Percentiles rank a stretch among this genome's conserved stretches.
These are phyloP conservation scores for Oryzias melastigma DNA, from an alignment of 2,113 vertebrate genomes.

Conservation along the genomic window DNA sequence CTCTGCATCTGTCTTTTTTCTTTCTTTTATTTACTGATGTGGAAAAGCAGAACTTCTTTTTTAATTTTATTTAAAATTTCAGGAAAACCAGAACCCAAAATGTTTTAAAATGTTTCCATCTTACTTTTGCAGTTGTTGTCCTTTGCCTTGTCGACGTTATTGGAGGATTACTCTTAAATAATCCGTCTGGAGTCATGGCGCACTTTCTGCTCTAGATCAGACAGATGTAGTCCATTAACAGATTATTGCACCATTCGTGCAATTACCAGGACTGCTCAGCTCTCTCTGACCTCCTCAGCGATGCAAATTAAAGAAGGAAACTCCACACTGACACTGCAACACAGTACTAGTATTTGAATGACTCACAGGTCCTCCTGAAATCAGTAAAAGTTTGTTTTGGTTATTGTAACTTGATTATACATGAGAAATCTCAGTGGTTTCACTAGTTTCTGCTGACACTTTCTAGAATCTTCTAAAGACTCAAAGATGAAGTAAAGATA, in stretches of 20 bases:
- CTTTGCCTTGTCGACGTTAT: slow-evolving; percentile 26
- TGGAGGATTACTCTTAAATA: slow-evolving; percentile 23
- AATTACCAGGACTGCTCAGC: not conserved
- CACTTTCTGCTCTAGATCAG: slow-evolving; percentile 20
- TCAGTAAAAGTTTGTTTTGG: no score
- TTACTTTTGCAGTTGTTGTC: slow-evolving; percentile 9
- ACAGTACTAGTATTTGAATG: not conserved
- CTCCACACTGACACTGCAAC: not conserved
- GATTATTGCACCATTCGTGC: slow-evolving; percentile 11
- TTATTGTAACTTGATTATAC: no score
- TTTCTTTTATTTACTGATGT: slow-evolving; percentile 47
- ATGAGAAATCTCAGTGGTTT: not conserved
- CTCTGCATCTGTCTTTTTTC: slow-evolving; percentile 9
- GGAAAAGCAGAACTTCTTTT: slow-evolving; percentile 29
- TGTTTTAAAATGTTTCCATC: slow-evolving; percentile 37
- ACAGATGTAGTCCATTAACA: slow-evolving; percentile 12
- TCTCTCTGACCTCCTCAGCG: not conserved
- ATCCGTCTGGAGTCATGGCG: slow-evolving; percentile 26
- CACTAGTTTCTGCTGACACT: slow-evolving; percentile 11
- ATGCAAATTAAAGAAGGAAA: slow-evolving; percentile 9
- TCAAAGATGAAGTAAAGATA: slow-evolving; percentile 11
- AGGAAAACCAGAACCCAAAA: slow-evolving; percentile 49
- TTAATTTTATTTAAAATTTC: slow-evolving; percentile 44
- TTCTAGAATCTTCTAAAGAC: slow-evolving; percentile 25
- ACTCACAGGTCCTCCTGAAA: no score